Base-by-base conservation (phyloP, 2,797 vertebrate species). In the Enteromius argenteus region DNA sequence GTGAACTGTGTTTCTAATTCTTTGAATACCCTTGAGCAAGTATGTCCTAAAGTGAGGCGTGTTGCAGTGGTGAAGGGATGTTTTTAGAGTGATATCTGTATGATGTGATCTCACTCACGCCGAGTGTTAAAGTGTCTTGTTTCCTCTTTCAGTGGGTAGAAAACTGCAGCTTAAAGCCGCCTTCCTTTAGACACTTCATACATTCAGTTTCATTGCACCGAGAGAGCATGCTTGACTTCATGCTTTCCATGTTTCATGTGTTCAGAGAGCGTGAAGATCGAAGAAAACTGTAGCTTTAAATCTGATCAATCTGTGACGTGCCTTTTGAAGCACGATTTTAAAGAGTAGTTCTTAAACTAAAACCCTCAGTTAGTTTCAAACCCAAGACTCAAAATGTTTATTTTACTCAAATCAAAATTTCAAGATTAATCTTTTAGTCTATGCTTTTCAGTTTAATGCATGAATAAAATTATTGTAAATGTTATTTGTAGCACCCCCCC, bases 121-220 rank as follows among this genome's bases (percentile, higher is more conserved):
- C 23, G 62, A 46, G 27, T 68, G 60, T 68, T 42, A 46, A 53
- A 74, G 35, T 4, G 72, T 44, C 73, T 74, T 37, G 27, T 76
- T 88, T 85, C 87, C 86, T 85, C 83, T 86, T 88, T 74, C 81
- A 69, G 27, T 46, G 30, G 30, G 11, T 3, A 7, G 71, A 73
- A 81, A 85, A 85, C 87, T 83, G 37, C 87, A 86, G 81, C 79
- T 75, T 42, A 58, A 37, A 83, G 42, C 44, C 49, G 30, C 42
- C 67, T 88, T 87, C 85, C 49, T 83, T 84, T 62, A 56, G 30
- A 71, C 35, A 30, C 85, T 84, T 15, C 17, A 68, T 77, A 32
- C 77, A 73, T 69, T 53, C 23, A 72, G 69, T 85, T 85, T 58
- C 39, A 11, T 23, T 44, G n/a, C 30, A 42, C 42, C 14, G 60